Conservation (phyloP, 2,797 vertebrate species). For the Acropternis orthonyx region DNA sequence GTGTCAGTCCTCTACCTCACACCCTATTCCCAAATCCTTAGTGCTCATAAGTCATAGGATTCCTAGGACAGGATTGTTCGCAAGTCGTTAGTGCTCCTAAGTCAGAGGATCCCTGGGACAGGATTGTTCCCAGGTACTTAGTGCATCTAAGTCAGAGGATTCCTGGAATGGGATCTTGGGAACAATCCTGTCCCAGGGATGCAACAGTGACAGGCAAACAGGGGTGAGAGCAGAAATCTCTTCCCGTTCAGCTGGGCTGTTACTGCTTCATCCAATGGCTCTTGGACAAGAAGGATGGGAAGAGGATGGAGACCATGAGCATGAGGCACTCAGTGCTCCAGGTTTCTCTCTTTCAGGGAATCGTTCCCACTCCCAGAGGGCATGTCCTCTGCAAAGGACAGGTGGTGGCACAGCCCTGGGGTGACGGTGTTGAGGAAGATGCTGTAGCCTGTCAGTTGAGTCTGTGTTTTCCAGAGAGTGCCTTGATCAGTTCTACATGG, state of each 20-base stretch:
- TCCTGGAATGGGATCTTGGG: neutral
- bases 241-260: neutral
- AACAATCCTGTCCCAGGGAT: neutral
- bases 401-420: neutral
- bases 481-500: neutral
- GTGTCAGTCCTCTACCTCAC: neutral
- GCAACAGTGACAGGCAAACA: neutral
- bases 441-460: too few species aligned
- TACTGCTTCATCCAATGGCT: neutral
- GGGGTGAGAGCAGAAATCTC: neutral
- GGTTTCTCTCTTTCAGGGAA: neutral
- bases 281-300: neutral
- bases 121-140: neutral
- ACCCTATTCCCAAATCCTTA: neutral
- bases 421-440: accelerated
- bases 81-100: too few species aligned
- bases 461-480: neutral
- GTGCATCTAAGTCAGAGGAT: neutral
- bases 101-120: neutral
- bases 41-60: neutral
- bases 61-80: neutral
- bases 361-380: neutral
- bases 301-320: neutral
- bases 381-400: neutral
- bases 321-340: too few species aligned